Evolutionary conservation across 2,888 invertebrate genomes (phyloP), one percentile per base, ranked within the genome.

Genomic region (Anthrax anthrax): DNA sequence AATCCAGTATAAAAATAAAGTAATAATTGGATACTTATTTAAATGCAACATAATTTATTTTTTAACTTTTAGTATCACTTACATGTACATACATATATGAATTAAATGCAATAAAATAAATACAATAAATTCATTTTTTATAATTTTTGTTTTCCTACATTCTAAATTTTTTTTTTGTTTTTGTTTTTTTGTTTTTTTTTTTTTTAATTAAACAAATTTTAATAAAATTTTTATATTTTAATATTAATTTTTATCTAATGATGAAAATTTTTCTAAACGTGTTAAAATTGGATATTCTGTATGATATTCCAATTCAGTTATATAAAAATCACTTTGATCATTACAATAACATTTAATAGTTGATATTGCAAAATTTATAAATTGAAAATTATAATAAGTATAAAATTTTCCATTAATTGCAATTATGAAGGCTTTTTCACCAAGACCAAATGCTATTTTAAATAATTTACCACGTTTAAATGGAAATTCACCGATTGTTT

Each of bases 361-460:
- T 3, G 67, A 66, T 19, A 67, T 64, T 32, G 64, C 58, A 49
- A 67, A 66, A 1, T 57, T 56, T 16, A 57, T 60, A 13, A 61
- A 53, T 1, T 67, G 67, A 49, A 62, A 67, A 44, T 67, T 67
- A 47, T 64, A 67, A 39, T 67, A 67, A 17, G 65, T 67, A 32
- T 62, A 67, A 42, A 64, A 66, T 54, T 61, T 64, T 1, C 67
- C 66, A 56, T 67, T 67, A 18, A 67, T 63, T 13, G 66, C 67
- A 29, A 67, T 61, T 3, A 65, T 54, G 39, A 67, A 62, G 12
- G 67, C 60, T 18, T 63, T 61, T 51, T 67, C 66, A 9, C 67
- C 64, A 34, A 64, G 56, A 9, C 66, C 66, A 36, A 67, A 67
- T 3, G 66, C 66, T 32, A 67, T 64, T 52, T 63, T 66, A 32